phyloP scores from a whole-genome alignment of 2,888 invertebrate genomes.

The Matsumyia berberina region DNA sequence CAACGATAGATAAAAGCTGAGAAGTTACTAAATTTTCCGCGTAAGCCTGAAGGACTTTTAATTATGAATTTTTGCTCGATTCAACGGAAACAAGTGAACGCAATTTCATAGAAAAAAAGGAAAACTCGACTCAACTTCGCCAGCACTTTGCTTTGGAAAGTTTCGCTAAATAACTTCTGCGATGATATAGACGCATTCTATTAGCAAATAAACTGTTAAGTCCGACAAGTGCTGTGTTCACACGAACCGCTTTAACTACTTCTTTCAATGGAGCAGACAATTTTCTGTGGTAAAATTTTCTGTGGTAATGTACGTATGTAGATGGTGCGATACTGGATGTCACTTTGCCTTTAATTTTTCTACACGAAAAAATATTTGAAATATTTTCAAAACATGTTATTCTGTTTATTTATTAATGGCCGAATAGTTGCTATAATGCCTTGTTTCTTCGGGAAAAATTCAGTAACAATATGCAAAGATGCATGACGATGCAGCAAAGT shows the following conservation, averaged over 20 bases:
- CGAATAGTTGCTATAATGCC: background rate
- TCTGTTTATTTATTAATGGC: slow-evolving; percentile 8
- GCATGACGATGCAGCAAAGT: background rate
- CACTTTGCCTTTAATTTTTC: slow-evolving; percentile 29
- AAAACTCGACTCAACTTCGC: slow-evolving; percentile 59
- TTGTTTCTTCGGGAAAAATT: slow-evolving; percentile 1
- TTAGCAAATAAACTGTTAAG: slow-evolving; percentile 47
- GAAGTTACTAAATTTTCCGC: slow-evolving; percentile 49
- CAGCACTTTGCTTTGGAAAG: slow-evolving; percentile 57
- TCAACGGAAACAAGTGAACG: slow-evolving; percentile 70
- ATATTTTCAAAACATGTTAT: slow-evolving; percentile 15
- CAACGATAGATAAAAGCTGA: slow-evolving; percentile 49
- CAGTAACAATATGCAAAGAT: background rate
- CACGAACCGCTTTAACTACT: slow-evolving; percentile 42
- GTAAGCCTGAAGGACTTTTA: slow-evolving; percentile 72
- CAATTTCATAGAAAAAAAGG: slow-evolving; percentile 59
- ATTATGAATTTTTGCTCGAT: slow-evolving; percentile 69
- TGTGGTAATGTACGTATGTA: too few relatives aligned
- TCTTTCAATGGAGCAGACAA: slow-evolving; percentile 57
- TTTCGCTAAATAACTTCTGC: slow-evolving; percentile 69
- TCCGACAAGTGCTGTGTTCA: slow-evolving; percentile 29
- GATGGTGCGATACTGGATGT: slow-evolving; percentile 39
- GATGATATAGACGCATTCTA: slow-evolving; percentile 62
- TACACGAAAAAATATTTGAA: slow-evolving; percentile 6
- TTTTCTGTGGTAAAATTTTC: slow-evolving; percentile 55